A percentile compares a stretch with the other conserved stretches of the same genome.
phyloP scores from a whole-genome alignment of 2,113 vertebrate species.

The Anarhynchus alexandrinus region DNA sequence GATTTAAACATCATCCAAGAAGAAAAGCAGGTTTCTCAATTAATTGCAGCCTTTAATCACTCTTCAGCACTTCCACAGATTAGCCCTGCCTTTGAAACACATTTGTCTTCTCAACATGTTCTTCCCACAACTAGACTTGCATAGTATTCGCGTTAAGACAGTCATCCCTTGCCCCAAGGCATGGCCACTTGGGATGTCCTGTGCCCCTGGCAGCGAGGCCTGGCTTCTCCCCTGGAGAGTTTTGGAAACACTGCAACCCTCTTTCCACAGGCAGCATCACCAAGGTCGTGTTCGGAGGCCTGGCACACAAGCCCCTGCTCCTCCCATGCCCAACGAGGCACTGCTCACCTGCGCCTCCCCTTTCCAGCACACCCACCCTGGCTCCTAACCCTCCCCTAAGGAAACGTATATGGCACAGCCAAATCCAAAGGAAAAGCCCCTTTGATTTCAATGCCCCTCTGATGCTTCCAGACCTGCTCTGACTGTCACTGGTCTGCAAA shows the following conservation, averaged over 20 bases:
- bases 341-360: neutral
- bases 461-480: neutral
- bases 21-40: neutral
- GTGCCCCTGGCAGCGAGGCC: neutral
- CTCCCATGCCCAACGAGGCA: neutral
- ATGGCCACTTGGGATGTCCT: neutral
- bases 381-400: neutral
- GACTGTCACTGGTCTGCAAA: neutral
- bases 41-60: neutral
- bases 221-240: neutral
- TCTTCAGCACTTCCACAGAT: neutral
- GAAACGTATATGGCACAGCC: neutral
- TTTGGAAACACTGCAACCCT: neutral
- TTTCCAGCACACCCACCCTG: neutral
- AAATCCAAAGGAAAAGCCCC: neutral
- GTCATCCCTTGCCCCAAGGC: neutral
- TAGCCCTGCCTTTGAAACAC: neutral
- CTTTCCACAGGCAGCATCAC: neutral
- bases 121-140: neutral
- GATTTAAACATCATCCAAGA: neutral
- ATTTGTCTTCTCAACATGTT: neutral
- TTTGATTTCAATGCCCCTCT: neutral
- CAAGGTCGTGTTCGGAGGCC: accelerated
- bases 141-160: neutral
- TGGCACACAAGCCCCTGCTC: neutral